These are phyloP conservation scores for Papilio xuthus DNA, from an alignment of 1,140 invertebrate genomes.

Conservation along the genomic window DNA sequence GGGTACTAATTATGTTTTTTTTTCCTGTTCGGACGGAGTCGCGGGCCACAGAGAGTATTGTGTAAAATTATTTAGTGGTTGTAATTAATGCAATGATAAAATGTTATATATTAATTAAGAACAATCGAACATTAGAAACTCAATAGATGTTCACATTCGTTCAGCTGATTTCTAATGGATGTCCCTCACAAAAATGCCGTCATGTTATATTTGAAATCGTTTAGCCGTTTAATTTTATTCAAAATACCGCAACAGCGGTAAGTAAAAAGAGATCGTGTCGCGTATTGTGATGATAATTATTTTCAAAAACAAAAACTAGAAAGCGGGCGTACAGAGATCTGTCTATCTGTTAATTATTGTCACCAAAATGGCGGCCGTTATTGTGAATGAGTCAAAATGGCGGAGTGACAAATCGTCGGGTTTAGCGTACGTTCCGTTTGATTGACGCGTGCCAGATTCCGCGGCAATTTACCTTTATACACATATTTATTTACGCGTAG, in stretches of 20 bases:
- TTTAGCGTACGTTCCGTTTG: conserved; percentile 72
- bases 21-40: no score
- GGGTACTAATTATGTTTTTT: no score
- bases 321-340: conserved; percentile 70
- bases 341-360: conserved; percentile 80
- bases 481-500: conserved; percentile 77
- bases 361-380: conserved; percentile 75
- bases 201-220: conserved; percentile 64
- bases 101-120: background rate
- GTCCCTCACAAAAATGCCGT: conserved; percentile 54
- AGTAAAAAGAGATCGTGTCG: conserved; percentile 75
- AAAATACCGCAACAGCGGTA: conserved; percentile 78
- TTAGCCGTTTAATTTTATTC: conserved; percentile 73
- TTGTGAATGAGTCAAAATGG: conserved; percentile 76
- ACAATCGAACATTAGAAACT: background rate
- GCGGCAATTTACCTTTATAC: conserved; percentile 68
- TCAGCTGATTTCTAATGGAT: conserved; percentile 57
- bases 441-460: conserved; percentile 80
- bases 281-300: conserved; percentile 81
- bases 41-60: no score
- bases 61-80: background rate
- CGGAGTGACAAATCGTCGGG: conserved; percentile 76
- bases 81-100: background rate
- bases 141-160: conserved; percentile 47
- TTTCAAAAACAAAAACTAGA: conserved; percentile 80